phyloP scores from a whole-genome alignment of 2,113 vertebrate genomes.

The Fulica atra region DNA sequence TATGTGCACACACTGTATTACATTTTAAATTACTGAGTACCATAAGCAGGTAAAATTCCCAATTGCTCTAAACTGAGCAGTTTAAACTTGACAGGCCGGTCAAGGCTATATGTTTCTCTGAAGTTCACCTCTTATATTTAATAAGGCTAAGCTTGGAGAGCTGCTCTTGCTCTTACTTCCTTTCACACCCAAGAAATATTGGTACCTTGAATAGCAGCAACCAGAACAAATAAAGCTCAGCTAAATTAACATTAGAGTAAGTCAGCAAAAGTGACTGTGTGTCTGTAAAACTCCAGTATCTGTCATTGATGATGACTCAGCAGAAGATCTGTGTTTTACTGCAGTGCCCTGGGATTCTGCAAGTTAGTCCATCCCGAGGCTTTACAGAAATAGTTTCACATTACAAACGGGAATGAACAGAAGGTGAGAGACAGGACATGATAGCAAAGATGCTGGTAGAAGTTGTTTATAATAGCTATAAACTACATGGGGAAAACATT shows the following conservation, averaged over 20 bases:
- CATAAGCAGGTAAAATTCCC: neutral
- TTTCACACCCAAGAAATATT: neutral
- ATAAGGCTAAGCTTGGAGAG: neutral
- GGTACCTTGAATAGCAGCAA: neutral
- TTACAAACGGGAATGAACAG: neutral
- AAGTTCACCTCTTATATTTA: conserved; percentile 20
- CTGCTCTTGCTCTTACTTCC: neutral
- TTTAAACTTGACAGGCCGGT: neutral
- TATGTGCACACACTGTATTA: neutral
- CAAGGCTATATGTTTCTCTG: neutral
- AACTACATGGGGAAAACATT: neutral
- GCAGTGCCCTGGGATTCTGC: neutral
- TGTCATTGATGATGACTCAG: conserved; percentile 7
- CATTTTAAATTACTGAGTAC: neutral
- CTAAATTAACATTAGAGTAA: neutral
- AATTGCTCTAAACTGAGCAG: neutral
- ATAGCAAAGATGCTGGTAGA: neutral
- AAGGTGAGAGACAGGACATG: neutral
- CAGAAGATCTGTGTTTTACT: neutral
- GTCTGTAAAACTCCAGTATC: neutral
- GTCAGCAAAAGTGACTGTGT: neutral
- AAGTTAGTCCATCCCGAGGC: neutral
- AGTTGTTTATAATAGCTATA: conserved; percentile 34
- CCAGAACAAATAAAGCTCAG: neutral
- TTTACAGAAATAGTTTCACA: neutral